Base-by-base conservation (phyloP, 1,140 invertebrate genomes). In the Helicoverpa zea region DNA sequence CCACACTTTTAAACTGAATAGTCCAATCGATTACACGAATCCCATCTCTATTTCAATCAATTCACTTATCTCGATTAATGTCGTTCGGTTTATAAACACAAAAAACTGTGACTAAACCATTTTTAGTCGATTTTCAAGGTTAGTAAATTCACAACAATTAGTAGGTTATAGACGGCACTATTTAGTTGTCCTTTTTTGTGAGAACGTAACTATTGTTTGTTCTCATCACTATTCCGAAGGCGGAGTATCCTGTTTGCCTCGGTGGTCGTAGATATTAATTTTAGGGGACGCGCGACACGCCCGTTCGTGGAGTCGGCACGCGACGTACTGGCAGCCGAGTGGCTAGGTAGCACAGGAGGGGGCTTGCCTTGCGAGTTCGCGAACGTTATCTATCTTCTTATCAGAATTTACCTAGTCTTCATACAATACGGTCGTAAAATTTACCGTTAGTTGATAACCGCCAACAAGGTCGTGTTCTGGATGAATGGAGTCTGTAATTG, bases 321-420 rank as follows among this genome's bases (percentile, higher is more conserved):
- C 76, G 79, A 70, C 83, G 84, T 73, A 91, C 90, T 91, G 87
- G 63, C 35, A 70, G 64, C 16, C 14, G 30, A 56, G 64, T 49
- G 59, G 81, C 80, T 72, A n/a, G 51, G 70, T 75, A 12, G 64
- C 63, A 47, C 64, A 66, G 77, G 79, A 66, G 80, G 70, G 66
- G 74, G 84, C 74, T 85, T 80, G 47, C 52, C 58, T 61, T 47
- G 61, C 66, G 78, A 43, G 80, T 80, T 82, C 76, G 84, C 82
- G 61, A 87, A 84, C 74, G 83, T 87, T 90, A 88, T 88, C 86
- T 87, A 77, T 84, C 79, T 90, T 90, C 78, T 90, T 90, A 91
- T 91, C 89, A 90, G 70, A 84, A 83, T 86, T 80, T 89, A 86
- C 83, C 77, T 86, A 87, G 78, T 58, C 63, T 66, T 63, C 52